Base-by-base conservation (phyloP, 2,113 vertebrate species). In the Zosterops pallidus region DNA sequence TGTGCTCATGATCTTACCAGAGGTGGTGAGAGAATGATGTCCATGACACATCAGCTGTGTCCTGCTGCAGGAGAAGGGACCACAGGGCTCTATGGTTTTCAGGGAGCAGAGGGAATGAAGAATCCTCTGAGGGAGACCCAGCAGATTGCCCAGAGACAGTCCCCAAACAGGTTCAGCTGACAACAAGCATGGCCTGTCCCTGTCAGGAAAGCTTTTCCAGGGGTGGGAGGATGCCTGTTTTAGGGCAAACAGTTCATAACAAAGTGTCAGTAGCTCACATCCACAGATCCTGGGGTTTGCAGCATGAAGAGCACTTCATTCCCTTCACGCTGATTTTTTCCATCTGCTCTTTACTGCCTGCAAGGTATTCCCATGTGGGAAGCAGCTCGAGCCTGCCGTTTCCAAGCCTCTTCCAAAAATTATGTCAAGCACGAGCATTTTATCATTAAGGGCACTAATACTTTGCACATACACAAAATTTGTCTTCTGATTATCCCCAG, bases 301-400 rank as follows among this genome's bases (percentile, higher is more conserved):
- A 71, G 77, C 57, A 81, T 26, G 89, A 56, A 35, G 89, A 86
- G 60, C 68, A 83, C 71, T 90, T 86, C 80, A 86, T 92, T 96
- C 76, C 79, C 64, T 77, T 74, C 57, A 2, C 2, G 11, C 50
- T 94, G 96, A 97, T 95, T 64, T 94, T 77, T 95, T 94, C 95
- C 95, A 94, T 94, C 94, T 95, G 96, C 89, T 94, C 77, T 94
- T 94, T 93, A 83, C 88, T 93, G 89, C 83, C 86, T 92, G 83
- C 68, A 90, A 93, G 92, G 89, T 93, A 86, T 94, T 88, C 77
- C 83, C 89, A 86, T 6, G 89, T 55, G 86, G 89, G 50, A 93
- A 89, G 95, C 82, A 96, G 94, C 92, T 86, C 3, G 0, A 59
- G 88, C 76, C 91, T 94, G 80, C 94, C 0, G 19, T 92, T 94